phyloP scores from a whole-genome alignment of 2,113 vertebrate genomes.

The Platysteira castanea region DNA sequence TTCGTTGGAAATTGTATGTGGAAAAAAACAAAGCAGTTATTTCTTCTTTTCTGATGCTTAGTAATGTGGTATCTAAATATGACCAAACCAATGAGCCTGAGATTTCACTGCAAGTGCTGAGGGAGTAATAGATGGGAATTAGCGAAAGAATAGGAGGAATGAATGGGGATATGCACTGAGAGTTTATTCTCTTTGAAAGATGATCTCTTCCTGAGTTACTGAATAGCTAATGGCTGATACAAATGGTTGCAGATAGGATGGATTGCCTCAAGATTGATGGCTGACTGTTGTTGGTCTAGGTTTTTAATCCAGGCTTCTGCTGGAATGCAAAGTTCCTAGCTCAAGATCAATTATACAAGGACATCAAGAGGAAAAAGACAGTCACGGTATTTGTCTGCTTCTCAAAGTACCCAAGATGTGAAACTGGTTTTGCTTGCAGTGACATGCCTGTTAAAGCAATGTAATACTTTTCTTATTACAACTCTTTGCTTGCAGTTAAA shows the following conservation, averaged over 20 bases:
- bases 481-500: background rate
- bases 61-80: background rate
- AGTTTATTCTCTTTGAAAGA: conserved; percentile 68
- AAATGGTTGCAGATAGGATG: conserved; percentile 59
- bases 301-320: conserved; percentile 56
- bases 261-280: conserved; percentile 53
- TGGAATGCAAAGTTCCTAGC: conserved; percentile 41
- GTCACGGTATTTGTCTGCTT: conserved; percentile 2
- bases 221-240: conserved; percentile 64
- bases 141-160: conserved; percentile 41
- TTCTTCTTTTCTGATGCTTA: background rate
- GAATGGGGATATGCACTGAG: conserved; percentile 39
- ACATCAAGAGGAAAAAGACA: conserved; percentile 20
- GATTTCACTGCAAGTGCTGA: conserved; percentile 35
- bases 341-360: conserved; percentile 22
- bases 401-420: background rate
- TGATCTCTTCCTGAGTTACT: conserved; percentile 59
- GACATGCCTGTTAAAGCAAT: background rate
- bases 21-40: background rate
- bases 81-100: background rate
- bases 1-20: background rate
- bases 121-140: conserved; percentile 51
- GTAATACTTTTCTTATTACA: background rate
- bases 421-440: conserved; percentile 5
- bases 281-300: conserved; percentile 47